Conservation (phyloP, 92 coral and sea anemone species). For the Montipora capitata region DNA sequence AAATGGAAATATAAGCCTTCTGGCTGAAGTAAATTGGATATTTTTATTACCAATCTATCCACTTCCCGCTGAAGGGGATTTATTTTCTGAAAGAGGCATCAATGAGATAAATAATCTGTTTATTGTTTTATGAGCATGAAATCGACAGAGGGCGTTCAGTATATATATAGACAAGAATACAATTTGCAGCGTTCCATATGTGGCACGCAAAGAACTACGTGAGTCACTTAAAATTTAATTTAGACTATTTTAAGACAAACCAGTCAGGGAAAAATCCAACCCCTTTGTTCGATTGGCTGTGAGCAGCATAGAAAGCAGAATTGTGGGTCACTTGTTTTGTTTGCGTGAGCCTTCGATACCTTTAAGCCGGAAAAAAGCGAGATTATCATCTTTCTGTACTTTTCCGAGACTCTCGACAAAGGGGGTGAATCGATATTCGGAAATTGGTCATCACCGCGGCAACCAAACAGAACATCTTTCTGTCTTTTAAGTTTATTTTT, state of each 20-base stretch:
- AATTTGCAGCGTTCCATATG: background rate
- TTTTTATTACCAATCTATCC: background rate
- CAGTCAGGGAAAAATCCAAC: background rate
- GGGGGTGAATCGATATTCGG: constrained; percentile 28
- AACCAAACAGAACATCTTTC: background rate
- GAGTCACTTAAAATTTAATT: background rate
- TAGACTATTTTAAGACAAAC: background rate
- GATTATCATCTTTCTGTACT: background rate
- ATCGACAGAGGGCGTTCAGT: background rate
- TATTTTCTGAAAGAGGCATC: background rate
- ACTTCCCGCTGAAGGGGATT: background rate
- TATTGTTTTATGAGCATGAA: background rate
- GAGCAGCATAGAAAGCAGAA: background rate
- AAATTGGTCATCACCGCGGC: background rate
- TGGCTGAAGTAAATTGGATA: too few species aligned
- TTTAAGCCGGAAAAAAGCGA: constrained; percentile 22
- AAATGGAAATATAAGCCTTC: too few species aligned
- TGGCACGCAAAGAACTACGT: background rate
- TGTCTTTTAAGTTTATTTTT: constrained; percentile 6
- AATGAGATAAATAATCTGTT: background rate
- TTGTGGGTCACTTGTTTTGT: background rate
- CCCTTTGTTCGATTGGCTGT: background rate
- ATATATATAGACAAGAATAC: background rate
- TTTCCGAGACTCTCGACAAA: constrained; percentile 27
- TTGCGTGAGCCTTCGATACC: constrained; percentile 12